Evolutionary conservation across 2,888 invertebrate genomes (phyloP).

Genomic region (Stomorhina lunata): DNA sequence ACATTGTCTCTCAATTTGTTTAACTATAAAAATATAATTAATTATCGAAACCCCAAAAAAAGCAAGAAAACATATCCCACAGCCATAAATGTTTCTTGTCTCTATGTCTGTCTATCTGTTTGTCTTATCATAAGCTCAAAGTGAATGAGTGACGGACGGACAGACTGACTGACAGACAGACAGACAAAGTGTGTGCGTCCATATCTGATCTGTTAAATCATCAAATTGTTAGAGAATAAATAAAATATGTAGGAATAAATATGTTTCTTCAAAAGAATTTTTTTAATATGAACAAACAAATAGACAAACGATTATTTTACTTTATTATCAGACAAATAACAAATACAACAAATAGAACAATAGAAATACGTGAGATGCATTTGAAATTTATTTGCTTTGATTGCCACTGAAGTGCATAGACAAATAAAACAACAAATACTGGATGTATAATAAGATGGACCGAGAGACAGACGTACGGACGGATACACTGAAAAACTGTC

Average conservation of each 20-base stretch:
- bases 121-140: too few species aligned
- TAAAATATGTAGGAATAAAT: background rate
- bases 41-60: background rate
- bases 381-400: conserved; percentile 24
- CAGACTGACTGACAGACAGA: too few species aligned
- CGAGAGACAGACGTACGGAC: background rate
- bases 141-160: too few species aligned
- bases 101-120: too few species aligned
- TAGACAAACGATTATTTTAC: background rate
- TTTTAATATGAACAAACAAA: background rate
- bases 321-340: background rate
- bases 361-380: conserved; percentile 28
- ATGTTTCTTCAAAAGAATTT: too few species aligned
- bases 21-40: conserved; percentile 18
- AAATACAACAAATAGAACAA: background rate
- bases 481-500: too few species aligned
- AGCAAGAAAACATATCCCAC: background rate
- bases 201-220: background rate
- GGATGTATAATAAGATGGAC: background rate
- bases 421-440: background rate
- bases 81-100: background rate
- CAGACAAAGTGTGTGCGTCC: background rate
- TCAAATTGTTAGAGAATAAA: background rate
- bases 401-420: conserved; percentile 12
- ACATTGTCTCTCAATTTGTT: background rate